Percentiles rank a stretch among this genome's conserved stretches.
Evolutionary conservation across 2,888 invertebrate species (phyloP).

Genomic region (Tromatobia lineatoria): DNA sequence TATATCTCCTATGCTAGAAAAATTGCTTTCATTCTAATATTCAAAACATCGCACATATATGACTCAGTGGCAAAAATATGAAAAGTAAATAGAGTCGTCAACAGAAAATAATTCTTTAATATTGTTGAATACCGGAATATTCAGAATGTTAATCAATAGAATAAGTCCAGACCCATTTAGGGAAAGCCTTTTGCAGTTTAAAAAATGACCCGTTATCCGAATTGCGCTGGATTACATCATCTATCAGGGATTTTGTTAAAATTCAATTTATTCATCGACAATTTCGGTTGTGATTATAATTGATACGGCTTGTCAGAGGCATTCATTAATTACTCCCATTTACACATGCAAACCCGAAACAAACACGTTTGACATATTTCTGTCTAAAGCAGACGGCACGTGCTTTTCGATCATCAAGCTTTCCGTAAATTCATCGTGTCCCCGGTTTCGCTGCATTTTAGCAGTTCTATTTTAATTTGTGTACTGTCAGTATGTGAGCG

Average conservation of each 20-base stretch:
- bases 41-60: too few relatives aligned
- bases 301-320: slow-evolving; percentile 12
- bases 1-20: too few relatives aligned
- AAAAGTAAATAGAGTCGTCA: not conserved
- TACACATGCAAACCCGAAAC: not conserved
- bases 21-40: too few relatives aligned
- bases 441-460: slow-evolving; percentile 25
- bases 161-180: too few relatives aligned
- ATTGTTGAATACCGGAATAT: not conserved
- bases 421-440: slow-evolving; percentile 29
- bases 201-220: not conserved
- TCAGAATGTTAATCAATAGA: not conserved
- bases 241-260: not conserved
- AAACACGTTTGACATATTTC: slow-evolving; percentile 26
- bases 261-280: not conserved
- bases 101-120: not conserved
- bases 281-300: slow-evolving; percentile 6
- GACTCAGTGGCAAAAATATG: too few relatives aligned
- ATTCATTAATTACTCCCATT: slow-evolving; percentile 47
- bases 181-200: not conserved
- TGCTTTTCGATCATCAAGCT: slow-evolving; percentile 47
- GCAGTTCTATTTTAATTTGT: slow-evolving; percentile 42
- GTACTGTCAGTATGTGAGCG: slow-evolving; percentile 27
- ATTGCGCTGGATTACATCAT: not conserved
- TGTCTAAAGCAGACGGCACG: slow-evolving; percentile 2